Base-by-base conservation (phyloP, 2,113 vertebrate species). In the Thomomys bottae region DNA sequence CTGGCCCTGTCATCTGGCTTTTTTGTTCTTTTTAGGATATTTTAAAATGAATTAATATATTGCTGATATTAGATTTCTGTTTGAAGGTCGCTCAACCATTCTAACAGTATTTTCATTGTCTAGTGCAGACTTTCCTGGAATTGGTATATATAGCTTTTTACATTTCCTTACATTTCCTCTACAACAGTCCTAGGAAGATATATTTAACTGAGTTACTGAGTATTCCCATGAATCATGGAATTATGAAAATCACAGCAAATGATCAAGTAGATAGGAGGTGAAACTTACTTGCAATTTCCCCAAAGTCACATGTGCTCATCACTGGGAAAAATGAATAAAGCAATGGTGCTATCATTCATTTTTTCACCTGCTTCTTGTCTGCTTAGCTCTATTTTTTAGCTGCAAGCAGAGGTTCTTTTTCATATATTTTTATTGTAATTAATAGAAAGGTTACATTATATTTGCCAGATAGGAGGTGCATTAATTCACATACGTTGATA, bases 331-430 rank as follows among this genome's bases (percentile, higher is more conserved):
- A 6, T n/a, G 89, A 61, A 42, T 5, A 23, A 82, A 73, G n/a
- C 66, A 28, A 23, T 4, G 28, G 81, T 85, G 42, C 45, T 57
- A n/a, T 57, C 88, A 14, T 61, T 78, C 3, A 0, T 70, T 90
- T 61, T 11, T 28, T 28, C 68, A 54, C 12, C 67, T 59, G 38
- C 8, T 80, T 21, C n/a, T 11, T 89, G 21, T 38, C 63, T 72
- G 78, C 67, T 83, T 85, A 61, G 86, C 88, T 93, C 79, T 68
- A 42, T n/a, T n/a, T n/a, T n/a, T n/a, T n/a, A n/a, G n/a, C n/a
- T n/a, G n/a, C n/a, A n/a, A n/a, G n/a, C n/a, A n/a, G n/a, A n/a
- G n/a, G n/a, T n/a, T n/a, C n/a, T n/a, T n/a, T n/a, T n/a, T n/a
- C n/a, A n/a, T n/a, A n/a, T n/a, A n/a, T n/a, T n/a, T n/a, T n/a